phyloP scores from a whole-genome alignment of 2,113 vertebrate genomes.

The Turdus rufiventris region DNA sequence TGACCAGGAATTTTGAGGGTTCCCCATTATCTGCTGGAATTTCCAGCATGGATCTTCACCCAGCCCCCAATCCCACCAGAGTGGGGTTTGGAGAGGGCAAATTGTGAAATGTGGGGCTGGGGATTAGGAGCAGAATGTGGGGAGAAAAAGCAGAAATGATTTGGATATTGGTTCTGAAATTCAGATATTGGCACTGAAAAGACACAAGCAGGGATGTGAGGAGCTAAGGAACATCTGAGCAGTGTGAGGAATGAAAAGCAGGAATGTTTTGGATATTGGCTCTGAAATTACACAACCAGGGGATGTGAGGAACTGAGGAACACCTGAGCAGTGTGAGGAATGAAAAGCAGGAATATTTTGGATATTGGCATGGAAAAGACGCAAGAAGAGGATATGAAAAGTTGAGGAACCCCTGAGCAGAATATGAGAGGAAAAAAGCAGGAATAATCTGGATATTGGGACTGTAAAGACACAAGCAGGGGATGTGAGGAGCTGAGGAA shows the following conservation, averaged over 20 bases:
- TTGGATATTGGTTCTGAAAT: background rate
- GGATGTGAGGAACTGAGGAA: background rate
- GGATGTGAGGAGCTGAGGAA: too few relatives aligned
- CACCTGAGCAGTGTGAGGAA: background rate
- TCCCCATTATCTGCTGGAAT: background rate
- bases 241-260: background rate
- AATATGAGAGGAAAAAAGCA: too few relatives aligned
- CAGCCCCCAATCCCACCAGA: background rate
- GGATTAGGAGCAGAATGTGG: background rate
- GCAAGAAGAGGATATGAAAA: too few relatives aligned
- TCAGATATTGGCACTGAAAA: background rate
- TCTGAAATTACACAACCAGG: background rate
- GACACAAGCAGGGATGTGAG: too few relatives aligned
- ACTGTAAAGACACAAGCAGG: too few relatives aligned
- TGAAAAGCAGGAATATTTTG: background rate
- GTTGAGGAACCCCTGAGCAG: too few relatives aligned
- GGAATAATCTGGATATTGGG: too few relatives aligned
- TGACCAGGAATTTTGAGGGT: background rate
- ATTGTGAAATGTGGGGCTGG: too few relatives aligned
- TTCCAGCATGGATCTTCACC: background rate
- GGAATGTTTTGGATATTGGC: background rate
- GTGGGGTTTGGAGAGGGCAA: background rate
- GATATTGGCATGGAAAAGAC: background rate
- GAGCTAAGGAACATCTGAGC: too few relatives aligned
- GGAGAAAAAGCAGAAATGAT: background rate